phyloP scores from a whole-genome alignment of 2,113 vertebrate species.

The Trematomus loennbergii region DNA sequence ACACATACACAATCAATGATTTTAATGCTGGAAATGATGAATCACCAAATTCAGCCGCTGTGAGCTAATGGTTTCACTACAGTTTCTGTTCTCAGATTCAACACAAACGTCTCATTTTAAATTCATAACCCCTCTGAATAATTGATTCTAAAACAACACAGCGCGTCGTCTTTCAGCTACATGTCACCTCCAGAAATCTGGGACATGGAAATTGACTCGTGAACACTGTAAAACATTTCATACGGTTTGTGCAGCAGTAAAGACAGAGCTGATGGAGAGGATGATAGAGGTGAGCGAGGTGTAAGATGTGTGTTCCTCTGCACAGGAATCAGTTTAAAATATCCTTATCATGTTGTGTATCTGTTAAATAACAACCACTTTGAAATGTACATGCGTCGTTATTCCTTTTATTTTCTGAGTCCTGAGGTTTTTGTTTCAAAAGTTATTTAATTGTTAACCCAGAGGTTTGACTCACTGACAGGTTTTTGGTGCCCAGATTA shows the following conservation, averaged over 20 bases:
- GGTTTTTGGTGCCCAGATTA: not conserved
- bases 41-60: not conserved
- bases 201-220: conserved; percentile 30
- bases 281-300: conserved; percentile 37
- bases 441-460: not conserved
- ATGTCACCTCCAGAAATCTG: conserved; percentile 47
- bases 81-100: conserved; percentile 11
- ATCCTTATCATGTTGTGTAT: conserved; percentile 23
- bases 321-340: conserved; percentile 44
- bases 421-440: not conserved
- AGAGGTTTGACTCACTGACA: conserved; percentile 3
- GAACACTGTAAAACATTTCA: conserved; percentile 34
- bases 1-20: not conserved
- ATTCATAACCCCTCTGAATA: conserved; percentile 58
- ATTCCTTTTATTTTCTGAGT: not conserved
- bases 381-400: not conserved
- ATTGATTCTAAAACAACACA: conserved; percentile 55
- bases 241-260: conserved; percentile 42
- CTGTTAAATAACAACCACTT: conserved; percentile 39
- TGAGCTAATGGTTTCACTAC: not conserved
- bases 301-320: conserved; percentile 37
- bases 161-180: conserved; percentile 16
- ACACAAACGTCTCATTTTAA: conserved; percentile 21
- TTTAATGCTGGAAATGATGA: not conserved
- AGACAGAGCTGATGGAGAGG: conserved; percentile 29